Evolutionary conservation across 2,113 vertebrate species (phyloP).

Genomic region (Salvelinus namaycush): DNA sequence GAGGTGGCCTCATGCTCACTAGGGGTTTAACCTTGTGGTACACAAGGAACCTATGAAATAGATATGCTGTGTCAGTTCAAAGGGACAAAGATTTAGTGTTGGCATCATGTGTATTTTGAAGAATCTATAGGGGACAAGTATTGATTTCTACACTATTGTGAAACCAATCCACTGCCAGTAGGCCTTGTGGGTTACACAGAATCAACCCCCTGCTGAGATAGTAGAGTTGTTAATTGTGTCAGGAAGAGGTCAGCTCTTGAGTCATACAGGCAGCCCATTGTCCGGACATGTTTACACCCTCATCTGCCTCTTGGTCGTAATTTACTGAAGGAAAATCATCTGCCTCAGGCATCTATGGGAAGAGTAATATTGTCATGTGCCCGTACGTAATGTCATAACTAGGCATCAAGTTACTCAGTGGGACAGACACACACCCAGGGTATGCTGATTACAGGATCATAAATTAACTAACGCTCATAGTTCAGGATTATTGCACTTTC

Average conservation of each 20-base stretch:
- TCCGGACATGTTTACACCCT: slow-evolving; percentile 9
- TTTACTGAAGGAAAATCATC: slow-evolving; percentile 27
- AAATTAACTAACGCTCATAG: too few relatives aligned
- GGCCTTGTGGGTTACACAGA: neutral
- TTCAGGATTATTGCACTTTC: too few relatives aligned
- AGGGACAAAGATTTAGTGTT: too few relatives aligned
- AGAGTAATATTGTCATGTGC: neutral
- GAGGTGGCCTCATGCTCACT: neutral
- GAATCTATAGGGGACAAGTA: neutral
- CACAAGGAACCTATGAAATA: neutral
- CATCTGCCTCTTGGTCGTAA: slow-evolving; percentile 18
- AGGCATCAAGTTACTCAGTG: neutral
- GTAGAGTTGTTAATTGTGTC: neutral
- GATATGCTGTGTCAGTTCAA: neutral
- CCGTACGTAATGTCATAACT: neutral
- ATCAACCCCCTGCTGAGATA: neutral
- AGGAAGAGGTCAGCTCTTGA: neutral
- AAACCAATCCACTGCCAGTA: neutral
- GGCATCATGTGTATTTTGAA: neutral
- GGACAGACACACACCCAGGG: too few relatives aligned
- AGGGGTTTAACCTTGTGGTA: neutral
- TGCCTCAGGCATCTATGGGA: neutral
- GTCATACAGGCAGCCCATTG: neutral
- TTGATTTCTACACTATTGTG: neutral
- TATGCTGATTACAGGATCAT: too few relatives aligned